phyloP scores from a whole-genome alignment of 1,140 invertebrate genomes.

The Drosophila pachea region DNA sequence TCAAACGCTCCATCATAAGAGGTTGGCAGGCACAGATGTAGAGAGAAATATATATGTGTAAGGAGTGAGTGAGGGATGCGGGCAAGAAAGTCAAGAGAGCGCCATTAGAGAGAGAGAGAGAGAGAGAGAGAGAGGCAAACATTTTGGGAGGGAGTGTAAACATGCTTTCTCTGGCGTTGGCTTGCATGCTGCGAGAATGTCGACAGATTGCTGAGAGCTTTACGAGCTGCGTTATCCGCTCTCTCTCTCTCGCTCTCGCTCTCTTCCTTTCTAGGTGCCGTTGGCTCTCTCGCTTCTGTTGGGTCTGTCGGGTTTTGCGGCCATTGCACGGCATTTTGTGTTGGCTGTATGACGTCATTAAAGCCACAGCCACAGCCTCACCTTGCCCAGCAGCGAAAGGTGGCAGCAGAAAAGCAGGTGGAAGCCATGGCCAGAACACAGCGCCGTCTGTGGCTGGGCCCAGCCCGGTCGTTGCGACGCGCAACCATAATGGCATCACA shows the following conservation, averaged over 20 bases:
- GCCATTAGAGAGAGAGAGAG: slow-evolving; percentile 3
- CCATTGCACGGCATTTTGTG: slow-evolving; percentile 68
- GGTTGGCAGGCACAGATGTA: slow-evolving; percentile 54
- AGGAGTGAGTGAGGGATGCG: slow-evolving; percentile 6
- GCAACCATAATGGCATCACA: slow-evolving; percentile 15
- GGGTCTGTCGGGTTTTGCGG: slow-evolving; percentile 48
- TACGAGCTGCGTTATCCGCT: background rate
- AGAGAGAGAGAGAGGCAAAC: background rate
- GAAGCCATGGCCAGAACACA: slow-evolving; percentile 4
- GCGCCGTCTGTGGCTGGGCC: slow-evolving; percentile 8
- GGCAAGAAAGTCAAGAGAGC: background rate
- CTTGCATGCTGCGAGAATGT: background rate
- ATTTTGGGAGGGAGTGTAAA: too few relatives aligned
- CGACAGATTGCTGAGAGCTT: background rate
- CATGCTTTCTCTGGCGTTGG: background rate
- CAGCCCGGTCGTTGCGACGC: slow-evolving; percentile 1
- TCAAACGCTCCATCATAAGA: slow-evolving; percentile 3
- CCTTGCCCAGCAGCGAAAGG: slow-evolving; percentile 58
- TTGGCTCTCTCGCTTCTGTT: background rate
- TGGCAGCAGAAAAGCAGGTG: slow-evolving; percentile 30
- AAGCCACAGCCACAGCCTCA: slow-evolving; percentile 70
- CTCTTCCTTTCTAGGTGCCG: too few relatives aligned
- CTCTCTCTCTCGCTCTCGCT: background rate
- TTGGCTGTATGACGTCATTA: slow-evolving; percentile 68
- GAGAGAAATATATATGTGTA: slow-evolving; percentile 22